These are phyloP conservation scores for Melanotaenia duboulayi DNA, from an alignment of 2,113 vertebrate genomes.

Conservation along the genomic window DNA sequence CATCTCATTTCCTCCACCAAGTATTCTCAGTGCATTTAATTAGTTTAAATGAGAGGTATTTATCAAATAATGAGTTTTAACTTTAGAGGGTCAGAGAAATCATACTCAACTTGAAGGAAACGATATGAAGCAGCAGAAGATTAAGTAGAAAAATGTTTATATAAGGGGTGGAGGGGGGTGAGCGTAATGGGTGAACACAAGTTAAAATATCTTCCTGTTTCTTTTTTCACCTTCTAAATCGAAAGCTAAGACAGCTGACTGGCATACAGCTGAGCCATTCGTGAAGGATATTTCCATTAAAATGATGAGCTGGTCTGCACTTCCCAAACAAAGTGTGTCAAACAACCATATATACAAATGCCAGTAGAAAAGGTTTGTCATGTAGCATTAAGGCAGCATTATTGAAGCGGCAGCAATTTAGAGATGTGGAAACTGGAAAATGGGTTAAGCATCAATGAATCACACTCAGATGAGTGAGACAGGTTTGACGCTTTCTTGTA, in stretches of 20 bases:
- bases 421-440: slow-evolving; percentile 54
- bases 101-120: slow-evolving; percentile 22
- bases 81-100: slow-evolving; percentile 28
- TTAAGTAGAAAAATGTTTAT: slow-evolving; percentile 41
- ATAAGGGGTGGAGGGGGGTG: slow-evolving; percentile 2
- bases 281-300: slow-evolving; percentile 43
- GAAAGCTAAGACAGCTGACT: slow-evolving; percentile 25
- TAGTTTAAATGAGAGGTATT: slow-evolving; percentile 36
- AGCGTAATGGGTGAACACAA: slow-evolving; percentile 34
- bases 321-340: slow-evolving; percentile 23
- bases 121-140: slow-evolving; percentile 22
- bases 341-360: slow-evolving; percentile 12
- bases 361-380: slow-evolving; percentile 19
- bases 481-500: slow-evolving; percentile 53
- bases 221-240: slow-evolving; percentile 45
- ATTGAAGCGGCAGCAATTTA: slow-evolving; percentile 53
- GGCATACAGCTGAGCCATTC: slow-evolving; percentile 7
- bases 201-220: slow-evolving; percentile 37
- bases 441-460: slow-evolving; percentile 75
- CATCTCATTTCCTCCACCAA: neutral
- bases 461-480: slow-evolving; percentile 61
- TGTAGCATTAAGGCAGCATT: slow-evolving; percentile 18
- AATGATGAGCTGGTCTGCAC: slow-evolving; percentile 31
- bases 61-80: slow-evolving; percentile 41
- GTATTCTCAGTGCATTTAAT: slow-evolving; percentile 17